Conservation (phyloP, 2,113 vertebrate species). For the Etheostoma spectabile region DNA sequence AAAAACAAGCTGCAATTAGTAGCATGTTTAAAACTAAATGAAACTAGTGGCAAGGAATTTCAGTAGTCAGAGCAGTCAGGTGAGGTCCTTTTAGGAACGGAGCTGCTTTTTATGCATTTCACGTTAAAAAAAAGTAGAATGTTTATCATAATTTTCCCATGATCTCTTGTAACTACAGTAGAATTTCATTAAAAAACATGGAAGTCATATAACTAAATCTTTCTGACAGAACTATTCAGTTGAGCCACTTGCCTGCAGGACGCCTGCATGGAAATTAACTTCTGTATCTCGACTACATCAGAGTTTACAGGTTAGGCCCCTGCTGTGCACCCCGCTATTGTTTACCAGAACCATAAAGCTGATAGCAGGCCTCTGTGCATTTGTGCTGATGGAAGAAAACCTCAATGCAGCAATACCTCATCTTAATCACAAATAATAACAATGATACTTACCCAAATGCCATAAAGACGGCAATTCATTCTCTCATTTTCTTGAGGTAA, state of each 20-base stretch:
- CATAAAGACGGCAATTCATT: constrained; percentile 72
- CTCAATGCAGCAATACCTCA: constrained; percentile 72
- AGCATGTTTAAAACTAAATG: not conserved
- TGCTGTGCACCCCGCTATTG: constrained; percentile 73
- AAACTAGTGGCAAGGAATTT: constrained; percentile 19
- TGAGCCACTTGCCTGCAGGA: constrained; percentile 59
- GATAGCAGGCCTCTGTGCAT: constrained; percentile 66
- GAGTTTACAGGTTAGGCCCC: constrained; percentile 68
- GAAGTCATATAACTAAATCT: constrained; percentile 72
- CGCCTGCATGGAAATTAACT: constrained; percentile 69
- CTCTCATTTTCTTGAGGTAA: constrained; percentile 72
- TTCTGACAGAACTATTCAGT: constrained; percentile 64
- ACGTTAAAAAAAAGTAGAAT: constrained; percentile 16
- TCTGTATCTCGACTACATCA: constrained; percentile 75
- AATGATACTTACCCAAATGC: constrained; percentile 75
- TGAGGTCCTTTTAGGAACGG: constrained; percentile 10
- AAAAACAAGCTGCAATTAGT: constrained; percentile 4
- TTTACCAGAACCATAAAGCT: constrained; percentile 73
- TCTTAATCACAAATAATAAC: constrained; percentile 77
- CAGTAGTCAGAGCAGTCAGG: constrained; percentile 31
- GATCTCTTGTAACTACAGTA: constrained; percentile 51
- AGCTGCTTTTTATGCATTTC: constrained; percentile 19
- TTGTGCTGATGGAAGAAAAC: constrained; percentile 73
- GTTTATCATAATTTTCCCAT: constrained; percentile 59
- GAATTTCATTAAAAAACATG: constrained; percentile 62